Percentiles rank a stretch among this genome's conserved stretches.
Conservation (phyloP, 2,113 vertebrate species). For the Egretta garzetta region DNA sequence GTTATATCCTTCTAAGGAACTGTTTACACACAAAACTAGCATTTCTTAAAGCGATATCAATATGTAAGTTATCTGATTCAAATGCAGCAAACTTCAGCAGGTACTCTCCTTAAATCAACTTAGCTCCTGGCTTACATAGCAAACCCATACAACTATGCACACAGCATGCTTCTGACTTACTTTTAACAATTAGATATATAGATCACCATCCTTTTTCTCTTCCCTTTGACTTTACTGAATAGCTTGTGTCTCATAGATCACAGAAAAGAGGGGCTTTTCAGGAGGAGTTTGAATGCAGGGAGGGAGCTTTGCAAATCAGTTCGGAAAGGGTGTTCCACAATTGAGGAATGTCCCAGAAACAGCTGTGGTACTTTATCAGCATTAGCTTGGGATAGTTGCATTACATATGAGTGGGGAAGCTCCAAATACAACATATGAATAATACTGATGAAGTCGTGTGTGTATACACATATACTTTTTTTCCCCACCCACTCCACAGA, state of each 20-base stretch:
- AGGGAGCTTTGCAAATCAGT: neutral
- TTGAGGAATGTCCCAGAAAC: neutral
- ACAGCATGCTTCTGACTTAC: neutral
- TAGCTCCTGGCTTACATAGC: neutral
- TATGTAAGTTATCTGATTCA: neutral
- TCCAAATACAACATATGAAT: neutral
- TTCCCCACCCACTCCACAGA: neutral
- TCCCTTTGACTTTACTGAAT: neutral
- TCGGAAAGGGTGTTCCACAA: constrained; percentile 4
- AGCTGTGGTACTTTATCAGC: constrained; percentile 11
- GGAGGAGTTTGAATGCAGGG: neutral
- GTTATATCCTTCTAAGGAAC: neutral
- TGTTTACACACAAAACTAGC: neutral
- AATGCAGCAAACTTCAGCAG: neutral
- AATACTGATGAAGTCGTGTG: neutral
- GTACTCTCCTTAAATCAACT: neutral
- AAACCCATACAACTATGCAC: neutral
- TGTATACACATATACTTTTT: neutral
- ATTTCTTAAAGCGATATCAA: neutral
- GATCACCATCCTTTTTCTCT: neutral
- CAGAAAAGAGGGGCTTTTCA: neutral
- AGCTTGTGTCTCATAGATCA: neutral
- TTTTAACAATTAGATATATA: neutral
- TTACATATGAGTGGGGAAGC: neutral
- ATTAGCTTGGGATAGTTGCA: neutral